Percentiles rank a stretch among this genome's conserved stretches.
These are phyloP conservation scores for Apeira syringaria DNA, from an alignment of 2,888 invertebrate species.

Conservation along the genomic window DNA sequence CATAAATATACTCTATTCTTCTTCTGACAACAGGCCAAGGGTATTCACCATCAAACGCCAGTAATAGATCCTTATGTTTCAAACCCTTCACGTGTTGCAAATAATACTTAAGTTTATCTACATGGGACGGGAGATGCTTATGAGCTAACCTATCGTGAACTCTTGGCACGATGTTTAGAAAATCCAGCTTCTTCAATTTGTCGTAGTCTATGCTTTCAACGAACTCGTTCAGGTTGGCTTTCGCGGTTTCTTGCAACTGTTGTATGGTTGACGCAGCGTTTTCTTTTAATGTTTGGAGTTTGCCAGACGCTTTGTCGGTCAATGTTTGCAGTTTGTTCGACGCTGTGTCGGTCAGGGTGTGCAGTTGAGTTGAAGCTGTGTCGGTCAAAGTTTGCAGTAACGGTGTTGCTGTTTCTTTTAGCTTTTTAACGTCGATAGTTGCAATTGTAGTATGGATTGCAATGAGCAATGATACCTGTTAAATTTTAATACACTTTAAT, in stretches of 20 bases:
- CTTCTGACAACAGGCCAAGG: constrained; percentile 40
- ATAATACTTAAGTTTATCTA: constrained; percentile 25
- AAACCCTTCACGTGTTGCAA: constrained; percentile 30
- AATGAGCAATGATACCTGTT: constrained; percentile 54
- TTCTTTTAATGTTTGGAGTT: constrained; percentile 36
- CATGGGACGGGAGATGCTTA: constrained; percentile 18
- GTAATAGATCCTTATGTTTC: constrained; percentile 31
- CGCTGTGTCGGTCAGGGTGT: constrained; percentile 40
- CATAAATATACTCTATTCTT: constrained; percentile 30
- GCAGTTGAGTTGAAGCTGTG: constrained; percentile 42
- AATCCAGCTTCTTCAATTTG: constrained; percentile 49
- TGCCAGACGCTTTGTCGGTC: constrained; percentile 40
- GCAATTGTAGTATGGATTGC: constrained; percentile 47
- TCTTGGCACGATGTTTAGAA: constrained; percentile 48
- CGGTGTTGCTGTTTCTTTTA: constrained; percentile 52
- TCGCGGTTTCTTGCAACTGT: constrained; percentile 40
- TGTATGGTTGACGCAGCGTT: constrained; percentile 38
- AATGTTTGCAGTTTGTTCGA: constrained; percentile 38
- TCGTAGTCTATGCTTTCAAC: constrained; percentile 44
- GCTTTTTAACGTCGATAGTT: constrained; percentile 52
- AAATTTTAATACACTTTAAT: too few relatives aligned
- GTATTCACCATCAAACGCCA: constrained; percentile 35
- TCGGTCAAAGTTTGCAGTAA: constrained; percentile 40
- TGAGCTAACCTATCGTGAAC: constrained; percentile 34
- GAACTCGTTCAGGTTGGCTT: constrained; percentile 26